Conservation (phyloP, 2,888 invertebrate species). For the Brenthis hecate region DNA sequence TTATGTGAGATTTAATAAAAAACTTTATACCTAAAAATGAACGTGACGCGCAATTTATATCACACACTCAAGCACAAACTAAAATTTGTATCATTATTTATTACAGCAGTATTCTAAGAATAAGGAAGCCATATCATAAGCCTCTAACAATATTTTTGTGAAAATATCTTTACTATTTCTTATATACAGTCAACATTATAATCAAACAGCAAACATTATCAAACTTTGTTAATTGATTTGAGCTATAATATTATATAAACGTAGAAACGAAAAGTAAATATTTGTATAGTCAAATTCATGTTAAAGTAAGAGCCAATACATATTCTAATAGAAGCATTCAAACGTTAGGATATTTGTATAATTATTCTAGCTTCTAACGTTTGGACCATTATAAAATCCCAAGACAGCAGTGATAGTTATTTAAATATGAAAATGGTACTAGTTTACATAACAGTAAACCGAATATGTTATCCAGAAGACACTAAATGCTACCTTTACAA, state of each 20-base stretch:
- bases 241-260: no score
- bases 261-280: no score
- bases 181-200: no score
- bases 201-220: no score
- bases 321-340: neutral
- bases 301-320: neutral
- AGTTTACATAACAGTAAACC: constrained; percentile 37
- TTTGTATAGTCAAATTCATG: no score
- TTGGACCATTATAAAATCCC: constrained; percentile 32
- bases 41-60: neutral
- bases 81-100: neutral
- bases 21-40: neutral
- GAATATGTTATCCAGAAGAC: constrained; percentile 20
- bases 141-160: no score
- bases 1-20: constrained; percentile 3
- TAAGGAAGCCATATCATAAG: no score
- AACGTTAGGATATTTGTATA: neutral
- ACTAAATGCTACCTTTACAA: constrained; percentile 22
- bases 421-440: constrained; percentile 22
- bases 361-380: constrained; percentile 17
- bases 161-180: no score
- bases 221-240: no score
- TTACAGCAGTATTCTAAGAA: no score
- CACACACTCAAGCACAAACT: neutral
- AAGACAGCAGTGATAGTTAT: constrained; percentile 32